These are phyloP conservation scores for Hiodon tergisus DNA, from an alignment of 2,113 vertebrate species.

Conservation along the genomic window DNA sequence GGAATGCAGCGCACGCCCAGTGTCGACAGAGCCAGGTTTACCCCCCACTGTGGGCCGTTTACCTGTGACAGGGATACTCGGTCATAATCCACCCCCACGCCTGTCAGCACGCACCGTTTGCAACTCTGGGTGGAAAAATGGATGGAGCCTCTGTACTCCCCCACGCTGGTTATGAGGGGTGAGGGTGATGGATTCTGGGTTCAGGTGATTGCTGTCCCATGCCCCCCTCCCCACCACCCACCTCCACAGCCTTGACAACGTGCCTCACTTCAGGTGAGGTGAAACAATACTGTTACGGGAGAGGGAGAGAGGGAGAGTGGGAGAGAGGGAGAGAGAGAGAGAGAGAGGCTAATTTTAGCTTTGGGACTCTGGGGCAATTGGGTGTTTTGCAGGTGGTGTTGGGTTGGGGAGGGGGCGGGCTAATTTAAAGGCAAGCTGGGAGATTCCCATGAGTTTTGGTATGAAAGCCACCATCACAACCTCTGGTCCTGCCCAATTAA, in stretches of 20 bases:
- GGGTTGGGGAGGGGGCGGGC: neutral
- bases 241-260: neutral
- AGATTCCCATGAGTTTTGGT: neutral
- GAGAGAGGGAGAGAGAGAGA: slow-evolving; percentile 10
- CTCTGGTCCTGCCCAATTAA: slow-evolving; percentile 44
- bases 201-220: neutral
- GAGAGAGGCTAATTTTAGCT: slow-evolving; percentile 53
- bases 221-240: neutral
- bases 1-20: slow-evolving; percentile 37
- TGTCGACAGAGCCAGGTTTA: slow-evolving; percentile 50
- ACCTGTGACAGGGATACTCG: slow-evolving; percentile 53
- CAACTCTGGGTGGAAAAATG: neutral
- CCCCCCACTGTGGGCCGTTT: slow-evolving; percentile 52
- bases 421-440: too few relatives aligned
- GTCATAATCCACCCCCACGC: slow-evolving; percentile 27
- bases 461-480: neutral
- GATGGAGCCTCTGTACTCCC: too few relatives aligned
- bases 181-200: too few relatives aligned
- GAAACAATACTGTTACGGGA: slow-evolving; percentile 60
- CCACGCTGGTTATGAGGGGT: too few relatives aligned
- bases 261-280: slow-evolving; percentile 62
- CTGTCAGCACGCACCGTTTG: neutral
- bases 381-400: neutral
- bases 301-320: slow-evolving; percentile 32
- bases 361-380: slow-evolving; percentile 26